Evolutionary conservation across 2,113 vertebrate species (phyloP).

Genomic region (Plectropomus leopardus): DNA sequence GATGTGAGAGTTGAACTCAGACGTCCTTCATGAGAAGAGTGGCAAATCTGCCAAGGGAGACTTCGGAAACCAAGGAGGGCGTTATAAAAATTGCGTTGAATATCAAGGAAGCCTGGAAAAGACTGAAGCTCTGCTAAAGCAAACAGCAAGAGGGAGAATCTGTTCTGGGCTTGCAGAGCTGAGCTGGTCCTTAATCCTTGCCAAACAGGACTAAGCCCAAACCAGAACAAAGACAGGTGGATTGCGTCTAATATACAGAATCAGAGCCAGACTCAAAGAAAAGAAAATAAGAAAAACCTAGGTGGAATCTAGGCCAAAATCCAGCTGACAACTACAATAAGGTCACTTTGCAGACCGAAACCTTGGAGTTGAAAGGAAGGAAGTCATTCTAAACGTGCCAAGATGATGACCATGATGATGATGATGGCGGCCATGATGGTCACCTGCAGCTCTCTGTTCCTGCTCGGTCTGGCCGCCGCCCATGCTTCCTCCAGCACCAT

Average conservation of each 20-base stretch:
- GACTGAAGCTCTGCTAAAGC: neutral
- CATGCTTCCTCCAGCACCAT: constrained; percentile 69
- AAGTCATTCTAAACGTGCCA: constrained; percentile 3
- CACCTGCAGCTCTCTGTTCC: constrained; percentile 78
- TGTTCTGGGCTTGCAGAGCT: neutral
- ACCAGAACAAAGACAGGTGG: neutral
- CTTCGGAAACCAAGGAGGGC: constrained; percentile 7
- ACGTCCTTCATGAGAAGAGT: constrained; percentile 21
- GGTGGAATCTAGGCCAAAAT: neutral
- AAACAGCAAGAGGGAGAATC: constrained; percentile 5
- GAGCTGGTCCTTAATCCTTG: neutral
- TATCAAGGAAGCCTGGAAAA: constrained; percentile 4
- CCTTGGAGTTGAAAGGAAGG: neutral
- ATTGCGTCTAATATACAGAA: neutral
- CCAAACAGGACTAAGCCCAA: neutral
- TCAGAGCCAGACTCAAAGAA: neutral
- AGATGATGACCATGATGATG: constrained; percentile 83
- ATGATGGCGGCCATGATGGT: constrained; percentile 75
- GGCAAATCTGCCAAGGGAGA: constrained; percentile 8
- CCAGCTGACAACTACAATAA: neutral
- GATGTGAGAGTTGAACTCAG: constrained; percentile 64
- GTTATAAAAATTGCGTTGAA: constrained; percentile 11
- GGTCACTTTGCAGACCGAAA: neutral
- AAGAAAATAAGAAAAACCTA: neutral
- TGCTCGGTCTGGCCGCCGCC: constrained; percentile 75